Conservation (phyloP, 2,113 vertebrate genomes). For the Pampusana beccarii region DNA sequence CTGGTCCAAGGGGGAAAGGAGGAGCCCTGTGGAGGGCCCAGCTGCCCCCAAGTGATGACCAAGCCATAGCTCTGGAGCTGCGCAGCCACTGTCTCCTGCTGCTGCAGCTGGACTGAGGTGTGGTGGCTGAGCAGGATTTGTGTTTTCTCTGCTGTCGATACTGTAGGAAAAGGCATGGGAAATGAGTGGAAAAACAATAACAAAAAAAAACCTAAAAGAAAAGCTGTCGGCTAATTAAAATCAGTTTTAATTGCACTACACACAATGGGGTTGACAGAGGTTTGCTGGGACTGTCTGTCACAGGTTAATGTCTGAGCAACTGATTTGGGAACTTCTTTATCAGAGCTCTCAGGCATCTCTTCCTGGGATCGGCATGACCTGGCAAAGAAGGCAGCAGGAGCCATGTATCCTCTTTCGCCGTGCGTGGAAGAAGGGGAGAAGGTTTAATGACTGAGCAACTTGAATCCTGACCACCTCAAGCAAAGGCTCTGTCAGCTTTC, state of each 20-base stretch:
- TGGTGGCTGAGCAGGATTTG: background rate
- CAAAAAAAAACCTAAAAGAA: background rate
- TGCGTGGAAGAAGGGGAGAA: background rate
- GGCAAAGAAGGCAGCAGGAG: rapidly evolving
- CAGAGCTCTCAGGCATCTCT: background rate
- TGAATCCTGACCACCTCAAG: background rate
- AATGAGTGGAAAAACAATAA: background rate
- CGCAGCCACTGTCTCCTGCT: background rate
- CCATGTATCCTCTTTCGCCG: rapidly evolving
- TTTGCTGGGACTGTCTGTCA: background rate
- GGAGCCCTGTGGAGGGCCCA: background rate
- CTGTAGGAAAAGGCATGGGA: background rate
- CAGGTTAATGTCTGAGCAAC: rapidly evolving
- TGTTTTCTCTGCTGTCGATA: background rate
- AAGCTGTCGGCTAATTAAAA: background rate
- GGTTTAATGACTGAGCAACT: background rate
- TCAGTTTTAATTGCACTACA: background rate
- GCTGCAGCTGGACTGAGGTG: background rate
- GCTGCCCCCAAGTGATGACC: rapidly evolving
- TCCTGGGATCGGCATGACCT: background rate
- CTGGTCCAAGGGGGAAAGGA: rapidly evolving
- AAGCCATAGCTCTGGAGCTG: background rate
- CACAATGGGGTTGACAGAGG: background rate
- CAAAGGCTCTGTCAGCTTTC: background rate
- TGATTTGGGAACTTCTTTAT: background rate